These are phyloP conservation scores for Struthidea cinerea DNA, from an alignment of 2,113 vertebrate genomes.

Conservation along the genomic window DNA sequence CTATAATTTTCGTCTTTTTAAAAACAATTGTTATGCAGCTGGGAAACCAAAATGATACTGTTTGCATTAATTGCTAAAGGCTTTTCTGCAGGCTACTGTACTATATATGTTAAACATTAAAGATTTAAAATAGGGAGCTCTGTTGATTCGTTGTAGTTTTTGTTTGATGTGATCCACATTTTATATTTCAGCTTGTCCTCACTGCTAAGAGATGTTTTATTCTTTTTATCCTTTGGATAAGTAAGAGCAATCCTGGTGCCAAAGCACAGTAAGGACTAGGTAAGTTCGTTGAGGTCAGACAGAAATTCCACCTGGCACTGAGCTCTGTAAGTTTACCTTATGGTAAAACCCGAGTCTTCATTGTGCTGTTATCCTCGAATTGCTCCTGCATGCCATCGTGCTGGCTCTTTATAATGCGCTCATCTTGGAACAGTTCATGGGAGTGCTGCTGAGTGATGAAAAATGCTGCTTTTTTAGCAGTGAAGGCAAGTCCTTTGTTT, in stretches of 20 bases:
- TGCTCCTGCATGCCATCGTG: neutral
- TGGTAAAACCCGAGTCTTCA: neutral
- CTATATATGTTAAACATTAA: neutral
- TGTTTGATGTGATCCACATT: neutral
- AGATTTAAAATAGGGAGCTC: neutral
- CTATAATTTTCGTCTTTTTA: neutral
- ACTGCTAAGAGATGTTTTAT: neutral
- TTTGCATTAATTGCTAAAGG: neutral
- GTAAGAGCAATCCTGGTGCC: neutral
- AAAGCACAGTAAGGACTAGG: neutral
- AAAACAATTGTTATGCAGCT: fast-evolving
- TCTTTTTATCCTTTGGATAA: neutral
- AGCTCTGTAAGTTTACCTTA: neutral
- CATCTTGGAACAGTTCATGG: conserved; percentile 2
- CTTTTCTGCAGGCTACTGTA: neutral
- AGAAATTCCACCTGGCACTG: neutral
- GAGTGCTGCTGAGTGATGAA: neutral
- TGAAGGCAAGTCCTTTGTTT: conserved; percentile 34
- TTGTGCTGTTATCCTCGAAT: neutral
- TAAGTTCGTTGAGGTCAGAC: neutral
- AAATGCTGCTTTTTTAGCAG: conserved; percentile 12
- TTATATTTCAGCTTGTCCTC: neutral
- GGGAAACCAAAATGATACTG: neutral
- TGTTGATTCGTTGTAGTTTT: neutral
- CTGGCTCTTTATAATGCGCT: neutral